Evolutionary conservation across 2,113 vertebrate genomes (phyloP), one percentile per base, ranked within the genome.

Genomic region (Brachirus orientalis): DNA sequence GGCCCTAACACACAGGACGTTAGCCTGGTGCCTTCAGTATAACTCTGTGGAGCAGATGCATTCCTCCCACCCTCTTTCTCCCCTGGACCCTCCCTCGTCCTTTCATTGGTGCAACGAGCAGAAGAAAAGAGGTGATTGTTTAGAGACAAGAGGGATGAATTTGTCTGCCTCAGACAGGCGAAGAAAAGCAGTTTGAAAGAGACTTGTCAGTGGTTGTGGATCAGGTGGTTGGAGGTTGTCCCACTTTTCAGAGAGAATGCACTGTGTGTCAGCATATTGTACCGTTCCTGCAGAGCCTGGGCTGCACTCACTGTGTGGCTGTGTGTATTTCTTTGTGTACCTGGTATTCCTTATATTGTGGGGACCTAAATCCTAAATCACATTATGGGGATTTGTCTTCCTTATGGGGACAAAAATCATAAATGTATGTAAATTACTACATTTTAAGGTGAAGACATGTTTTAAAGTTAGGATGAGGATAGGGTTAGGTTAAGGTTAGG

Each of bases 51-150:
- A 65, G 56, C 73, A 82, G 77, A 77, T 75, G 63, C 70, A 84
- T 71, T 80, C 72, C 64, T 86, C 71, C 65, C 2, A 12, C 65
- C 45, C 63, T 75, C 63, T 44, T n/a, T 69, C 54, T 72, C 69
- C 59, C 18, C 48, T 68, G 36, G 65, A 80, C 56, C 71, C 66
- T 75, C 79, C 84, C 77, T 83, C 72, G 59, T 68, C 50, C 68
- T 86, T 80, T 88, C 80, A 86, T 72, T 73, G 80, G 84, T 52
- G 85, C 71, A 84, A 65, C 63, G 40, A 57, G 70, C 80, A 59
- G 77, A 90, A 91, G 88, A 91, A 93, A 88, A 84, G 69, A 78
- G 69, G 58, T 63, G 65, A 89, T 90, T 84, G 89, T 93, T 88
- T 79, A 38, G 38, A 86, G 81, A 90, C 87, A 90, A 91, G 89